Percentiles rank a stretch among this genome's conserved stretches.
phyloP scores from a whole-genome alignment of 2,888 invertebrate species.

The Drosophila testacea region DNA sequence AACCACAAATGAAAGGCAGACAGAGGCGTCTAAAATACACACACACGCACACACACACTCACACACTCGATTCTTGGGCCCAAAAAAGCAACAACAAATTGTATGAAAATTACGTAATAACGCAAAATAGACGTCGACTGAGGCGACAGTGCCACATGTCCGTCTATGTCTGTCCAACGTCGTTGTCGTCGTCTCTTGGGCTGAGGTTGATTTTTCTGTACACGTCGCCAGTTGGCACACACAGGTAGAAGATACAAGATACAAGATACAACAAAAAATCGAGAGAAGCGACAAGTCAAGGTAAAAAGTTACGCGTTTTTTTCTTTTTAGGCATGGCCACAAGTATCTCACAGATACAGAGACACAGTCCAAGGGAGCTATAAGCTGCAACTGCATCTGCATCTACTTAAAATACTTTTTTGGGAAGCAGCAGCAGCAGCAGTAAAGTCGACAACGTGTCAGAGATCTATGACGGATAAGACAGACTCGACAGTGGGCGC shows the following conservation, averaged over 20 bases:
- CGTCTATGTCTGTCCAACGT: slow-evolving; percentile 13
- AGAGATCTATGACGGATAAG: slow-evolving; percentile 53
- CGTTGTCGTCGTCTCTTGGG: slow-evolving; percentile 19
- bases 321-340: slow-evolving; percentile 47
- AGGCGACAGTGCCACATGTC: slow-evolving; percentile 56
- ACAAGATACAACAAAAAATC: slow-evolving; percentile 5
- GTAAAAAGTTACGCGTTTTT: slow-evolving; percentile 73
- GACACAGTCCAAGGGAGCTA: not conserved
- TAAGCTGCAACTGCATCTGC: slow-evolving; percentile 34
- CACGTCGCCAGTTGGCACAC: slow-evolving; percentile 58
- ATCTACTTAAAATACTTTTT: slow-evolving; percentile 46
- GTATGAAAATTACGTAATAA: slow-evolving; percentile 65
- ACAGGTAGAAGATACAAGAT: slow-evolving; percentile 29
- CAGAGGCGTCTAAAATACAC: slow-evolving; percentile 45
- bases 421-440: not conserved
- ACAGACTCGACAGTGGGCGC: slow-evolving; percentile 40
- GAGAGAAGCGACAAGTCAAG: slow-evolving; percentile 68
- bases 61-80: slow-evolving; percentile 46
- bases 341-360: slow-evolving; percentile 45
- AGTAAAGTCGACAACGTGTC: slow-evolving; percentile 40
- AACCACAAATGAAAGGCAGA: slow-evolving; percentile 61
- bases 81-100: slow-evolving; percentile 41
- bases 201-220: slow-evolving; percentile 44
- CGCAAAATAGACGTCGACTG: slow-evolving; percentile 64
- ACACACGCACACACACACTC: slow-evolving; percentile 19